Evolutionary conservation across 2,797 vertebrate species (phyloP).

Genomic region (Gobionotothen gibberifrons): DNA sequence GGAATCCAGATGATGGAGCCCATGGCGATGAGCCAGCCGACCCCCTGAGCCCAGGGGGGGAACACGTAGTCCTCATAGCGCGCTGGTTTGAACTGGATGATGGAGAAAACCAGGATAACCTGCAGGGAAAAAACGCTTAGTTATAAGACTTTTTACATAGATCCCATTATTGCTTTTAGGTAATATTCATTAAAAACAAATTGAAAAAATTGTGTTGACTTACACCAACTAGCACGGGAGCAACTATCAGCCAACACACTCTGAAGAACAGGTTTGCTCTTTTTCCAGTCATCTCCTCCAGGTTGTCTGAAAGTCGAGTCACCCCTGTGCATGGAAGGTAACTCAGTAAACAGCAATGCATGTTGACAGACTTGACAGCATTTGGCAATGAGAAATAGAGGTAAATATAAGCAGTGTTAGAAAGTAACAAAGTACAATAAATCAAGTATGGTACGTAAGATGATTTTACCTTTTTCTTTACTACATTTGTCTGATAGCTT

Average conservation of each 20-base stretch:
- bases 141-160: background rate
- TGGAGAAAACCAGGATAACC: conserved; percentile 83
- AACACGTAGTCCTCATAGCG: conserved; percentile 81
- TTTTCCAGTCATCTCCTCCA: conserved; percentile 82
- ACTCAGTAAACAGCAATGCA: conserved; percentile 12
- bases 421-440: no score
- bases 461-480: no score
- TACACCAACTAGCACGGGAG: conserved; percentile 79
- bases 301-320: conserved; percentile 77
- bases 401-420: no score
- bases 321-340: conserved; percentile 68
- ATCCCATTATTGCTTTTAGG: background rate
- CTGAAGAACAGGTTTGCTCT: conserved; percentile 79
- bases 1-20: conserved; percentile 87
- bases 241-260: conserved; percentile 80
- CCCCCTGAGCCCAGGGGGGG: conserved; percentile 84
- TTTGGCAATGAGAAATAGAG: background rate
- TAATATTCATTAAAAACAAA: background rate
- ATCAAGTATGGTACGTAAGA: no score
- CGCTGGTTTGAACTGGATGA: conserved; percentile 85
- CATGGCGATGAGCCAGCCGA: conserved; percentile 84
- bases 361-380: background rate
- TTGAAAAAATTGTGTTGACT: conserved; percentile 32
- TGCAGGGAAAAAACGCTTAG: conserved; percentile 46
- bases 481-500: no score